Conservation (phyloP, 2,888 invertebrate species). For the Ectemnius lituratus region DNA sequence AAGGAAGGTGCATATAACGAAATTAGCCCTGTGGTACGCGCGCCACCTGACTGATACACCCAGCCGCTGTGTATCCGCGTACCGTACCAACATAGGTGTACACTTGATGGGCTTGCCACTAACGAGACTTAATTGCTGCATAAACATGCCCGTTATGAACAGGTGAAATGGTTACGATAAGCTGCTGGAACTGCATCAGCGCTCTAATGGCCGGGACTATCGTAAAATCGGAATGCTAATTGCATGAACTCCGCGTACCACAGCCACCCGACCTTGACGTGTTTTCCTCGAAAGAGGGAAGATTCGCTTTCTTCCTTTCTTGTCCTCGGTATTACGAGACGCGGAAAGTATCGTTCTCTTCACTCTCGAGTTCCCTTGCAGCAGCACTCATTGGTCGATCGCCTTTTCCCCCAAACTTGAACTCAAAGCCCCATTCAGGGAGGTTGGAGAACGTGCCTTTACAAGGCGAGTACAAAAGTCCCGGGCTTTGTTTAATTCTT, state of each 20-base stretch:
- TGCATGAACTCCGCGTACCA: slow-evolving; percentile 16
- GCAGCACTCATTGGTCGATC: no score
- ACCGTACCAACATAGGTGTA: slow-evolving; percentile 26
- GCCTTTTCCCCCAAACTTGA: no score
- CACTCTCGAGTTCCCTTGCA: no score
- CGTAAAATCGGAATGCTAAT: slow-evolving; percentile 39
- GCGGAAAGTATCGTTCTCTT: no score
- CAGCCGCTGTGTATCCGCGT: slow-evolving; percentile 30
- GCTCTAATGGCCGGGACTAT: slow-evolving; percentile 35
- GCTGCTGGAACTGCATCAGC: slow-evolving; percentile 35
- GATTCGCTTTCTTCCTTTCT: no score
- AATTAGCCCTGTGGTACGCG: slow-evolving; percentile 45
- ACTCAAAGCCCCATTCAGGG: no score
- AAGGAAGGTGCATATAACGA: slow-evolving; percentile 34
- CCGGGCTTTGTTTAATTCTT: background rate
- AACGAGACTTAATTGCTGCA: slow-evolving; percentile 61
- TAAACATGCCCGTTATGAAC: slow-evolving; percentile 57
- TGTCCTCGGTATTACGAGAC: no score
- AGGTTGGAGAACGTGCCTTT: no score
- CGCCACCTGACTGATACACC: slow-evolving; percentile 51
- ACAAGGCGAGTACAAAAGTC: no score
- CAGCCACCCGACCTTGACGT: no score
- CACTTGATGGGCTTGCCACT: slow-evolving; percentile 52
- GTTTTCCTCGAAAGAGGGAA: no score
- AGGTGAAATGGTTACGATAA: slow-evolving; percentile 61